Base-by-base conservation (phyloP, 2,113 vertebrate species). In the Puffinus mauretanicus region DNA sequence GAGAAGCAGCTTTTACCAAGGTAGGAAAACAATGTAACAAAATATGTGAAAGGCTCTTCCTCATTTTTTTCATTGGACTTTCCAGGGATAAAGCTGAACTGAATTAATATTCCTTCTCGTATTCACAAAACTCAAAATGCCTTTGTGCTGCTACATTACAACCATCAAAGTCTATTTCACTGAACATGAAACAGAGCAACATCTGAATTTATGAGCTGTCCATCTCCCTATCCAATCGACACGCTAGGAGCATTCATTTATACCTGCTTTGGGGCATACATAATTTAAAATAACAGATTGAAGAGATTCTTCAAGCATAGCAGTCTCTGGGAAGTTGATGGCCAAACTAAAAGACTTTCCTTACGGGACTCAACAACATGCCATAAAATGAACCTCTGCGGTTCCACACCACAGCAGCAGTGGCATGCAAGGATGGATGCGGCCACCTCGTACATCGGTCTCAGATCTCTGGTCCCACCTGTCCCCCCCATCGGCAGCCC, bases 151-250 rank as follows among this genome's bases (percentile, higher is more conserved):
- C 75, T 86, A 42, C 79, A 77, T 80, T 95, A 70, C 27, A 86
- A 66, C 44, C 92, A 96, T 93, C 82, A 94, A 95, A 96, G 84
- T 88, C 88, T 95, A 92, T 93, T 22, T 96, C 64, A 91, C 85
- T 78, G 60, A 95, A 93, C 64, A 88, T 49, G 72, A 92, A 97
- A 94, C 61, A 94, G 40, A 94, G 85, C 22, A 93, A 76, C 62
- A 86, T 77, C 66, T 94, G 82, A 88, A 97, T 96, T 97, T 94
- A 76, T 73, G 92, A 97, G 65, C 69, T 90, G 69, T 49, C 94
- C 82, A 88, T 75, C 79, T 94, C 62, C 62, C 49, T 85, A 26
- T 76, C 78, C 82, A 89, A 92, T n/a, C 66, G 71, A 44, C 58
- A 79, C 62, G 46, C 40, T 16, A 78, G 58, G 55, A 95, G 65